Evolutionary conservation across 2,888 invertebrate genomes (phyloP).

Genomic region (Dryobotodes eremita): DNA sequence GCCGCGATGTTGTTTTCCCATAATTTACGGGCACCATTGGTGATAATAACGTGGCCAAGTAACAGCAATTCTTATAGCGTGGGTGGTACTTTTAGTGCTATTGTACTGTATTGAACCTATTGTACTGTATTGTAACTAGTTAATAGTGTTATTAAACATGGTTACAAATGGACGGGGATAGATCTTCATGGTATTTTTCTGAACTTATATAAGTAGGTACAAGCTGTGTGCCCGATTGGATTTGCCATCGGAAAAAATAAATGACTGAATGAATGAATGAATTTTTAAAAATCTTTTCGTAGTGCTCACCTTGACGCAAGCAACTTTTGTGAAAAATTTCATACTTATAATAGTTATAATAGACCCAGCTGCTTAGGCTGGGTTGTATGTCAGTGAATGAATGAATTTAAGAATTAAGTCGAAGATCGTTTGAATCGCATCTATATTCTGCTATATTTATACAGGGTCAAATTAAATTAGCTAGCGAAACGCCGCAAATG

Average conservation of each 20-base stretch:
- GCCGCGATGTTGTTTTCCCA: conserved; percentile 78
- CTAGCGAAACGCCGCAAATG: too few species aligned
- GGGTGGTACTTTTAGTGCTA: conserved; percentile 70
- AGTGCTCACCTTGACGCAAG: too few species aligned
- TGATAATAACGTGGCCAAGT: conserved; percentile 83
- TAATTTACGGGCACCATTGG: conserved; percentile 83
- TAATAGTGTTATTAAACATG: background rate
- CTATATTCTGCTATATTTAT: too few species aligned
- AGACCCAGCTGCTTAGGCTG: too few species aligned
- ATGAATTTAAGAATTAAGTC: too few species aligned
- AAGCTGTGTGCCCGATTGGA: background rate
- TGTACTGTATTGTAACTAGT: background rate
- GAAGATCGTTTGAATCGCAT: too few species aligned
- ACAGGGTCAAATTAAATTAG: too few species aligned
- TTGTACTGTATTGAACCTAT: background rate
- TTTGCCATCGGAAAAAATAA: background rate
- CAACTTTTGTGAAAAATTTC: too few species aligned
- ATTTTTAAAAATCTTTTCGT: too few species aligned
- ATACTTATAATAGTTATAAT: too few species aligned
- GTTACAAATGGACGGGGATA: background rate
- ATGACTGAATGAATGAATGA: too few species aligned
- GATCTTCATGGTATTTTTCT: background rate
- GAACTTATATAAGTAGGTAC: background rate
- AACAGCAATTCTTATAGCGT: conserved; percentile 64
- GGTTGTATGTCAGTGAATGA: too few species aligned